phyloP scores from a whole-genome alignment of 1,140 invertebrate species.

The Cydia fagiglandana region DNA sequence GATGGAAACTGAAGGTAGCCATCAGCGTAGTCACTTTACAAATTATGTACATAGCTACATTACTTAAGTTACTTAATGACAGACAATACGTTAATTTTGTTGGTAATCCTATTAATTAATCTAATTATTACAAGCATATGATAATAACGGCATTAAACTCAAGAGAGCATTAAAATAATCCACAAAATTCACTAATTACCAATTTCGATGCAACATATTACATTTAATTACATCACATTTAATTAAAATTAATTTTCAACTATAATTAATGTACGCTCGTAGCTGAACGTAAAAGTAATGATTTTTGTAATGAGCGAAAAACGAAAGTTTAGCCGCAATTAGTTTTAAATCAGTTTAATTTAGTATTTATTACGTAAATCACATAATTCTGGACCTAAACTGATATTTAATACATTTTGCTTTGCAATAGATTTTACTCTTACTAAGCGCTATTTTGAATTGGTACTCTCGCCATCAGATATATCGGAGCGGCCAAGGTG shows the following conservation, averaged over 20 bases:
- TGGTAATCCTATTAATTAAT: neutral
- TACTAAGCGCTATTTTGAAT: no score
- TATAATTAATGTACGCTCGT: slow-evolving; percentile 35
- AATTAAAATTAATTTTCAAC: slow-evolving; percentile 40
- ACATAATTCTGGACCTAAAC: neutral
- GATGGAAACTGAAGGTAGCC: no score
- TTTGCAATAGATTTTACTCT: neutral
- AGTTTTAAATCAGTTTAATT: slow-evolving; percentile 14
- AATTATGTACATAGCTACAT: neutral
- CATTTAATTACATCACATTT: slow-evolving; percentile 32
- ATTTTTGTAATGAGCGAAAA: slow-evolving; percentile 44
- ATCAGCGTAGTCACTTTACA: neutral
- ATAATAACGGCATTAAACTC: slow-evolving; percentile 33
- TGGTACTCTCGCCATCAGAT: no score
- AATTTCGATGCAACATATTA: slow-evolving; percentile 29
- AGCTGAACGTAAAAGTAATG: slow-evolving; percentile 14
- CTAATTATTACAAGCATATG: slow-evolving; percentile 15
- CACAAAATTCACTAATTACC: slow-evolving; percentile 15
- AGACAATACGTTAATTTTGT: neutral
- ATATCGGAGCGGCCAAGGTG: no score
- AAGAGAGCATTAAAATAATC: slow-evolving; percentile 23
- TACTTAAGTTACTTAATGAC: slow-evolving; percentile 5
- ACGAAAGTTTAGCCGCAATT: slow-evolving; percentile 38
- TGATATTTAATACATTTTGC: no score
- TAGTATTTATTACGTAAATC: slow-evolving; percentile 8